These are phyloP conservation scores for Lagodon rhomboides DNA, from an alignment of 2,797 vertebrate genomes.

Conservation along the genomic window DNA sequence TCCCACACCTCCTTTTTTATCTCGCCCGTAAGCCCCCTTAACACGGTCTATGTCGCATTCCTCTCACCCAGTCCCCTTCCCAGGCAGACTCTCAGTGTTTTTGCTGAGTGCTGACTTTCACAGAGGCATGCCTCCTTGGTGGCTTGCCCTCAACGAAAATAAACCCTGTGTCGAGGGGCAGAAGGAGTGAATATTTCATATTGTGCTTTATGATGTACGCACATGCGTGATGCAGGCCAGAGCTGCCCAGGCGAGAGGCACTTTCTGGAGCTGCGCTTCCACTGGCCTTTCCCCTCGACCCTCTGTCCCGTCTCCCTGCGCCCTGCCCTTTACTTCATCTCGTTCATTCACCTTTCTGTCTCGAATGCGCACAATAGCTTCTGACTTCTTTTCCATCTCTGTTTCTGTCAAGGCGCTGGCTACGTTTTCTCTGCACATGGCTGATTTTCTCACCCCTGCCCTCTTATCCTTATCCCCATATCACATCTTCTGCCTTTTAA, in stretches of 20 bases:
- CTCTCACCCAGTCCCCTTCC: conserved; percentile 38
- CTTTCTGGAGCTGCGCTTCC: conserved; percentile 28
- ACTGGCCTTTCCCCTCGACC: conserved; percentile 26
- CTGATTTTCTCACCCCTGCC: conserved; percentile 24
- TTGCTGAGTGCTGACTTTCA: conserved; percentile 72
- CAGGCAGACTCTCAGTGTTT: conserved; percentile 44
- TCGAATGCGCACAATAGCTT: not conserved
- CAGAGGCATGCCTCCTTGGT: conserved; percentile 53
- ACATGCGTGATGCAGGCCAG: conserved; percentile 54
- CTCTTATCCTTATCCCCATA: conserved; percentile 22
- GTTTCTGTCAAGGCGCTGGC: not conserved
- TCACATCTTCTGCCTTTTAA: conserved; percentile 33
- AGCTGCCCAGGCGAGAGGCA: conserved; percentile 28
- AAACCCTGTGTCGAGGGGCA: conserved; percentile 74
- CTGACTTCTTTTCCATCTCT: conserved; percentile 11
- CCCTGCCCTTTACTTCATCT: conserved; percentile 16
- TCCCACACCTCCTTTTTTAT: conserved; percentile 39
- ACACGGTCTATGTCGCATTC: conserved; percentile 45
- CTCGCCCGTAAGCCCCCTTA: conserved; percentile 32
- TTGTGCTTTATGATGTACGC: conserved; percentile 56
- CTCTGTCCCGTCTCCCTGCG: not conserved
- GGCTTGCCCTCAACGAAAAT: conserved; percentile 72
- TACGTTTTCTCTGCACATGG: conserved; percentile 23
- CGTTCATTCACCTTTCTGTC: conserved; percentile 5
- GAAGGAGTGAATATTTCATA: conserved; percentile 84